phyloP scores from a whole-genome alignment of 37 sponge, comb jelly and placozoan genomes.

The Crambe crambe region DNA sequence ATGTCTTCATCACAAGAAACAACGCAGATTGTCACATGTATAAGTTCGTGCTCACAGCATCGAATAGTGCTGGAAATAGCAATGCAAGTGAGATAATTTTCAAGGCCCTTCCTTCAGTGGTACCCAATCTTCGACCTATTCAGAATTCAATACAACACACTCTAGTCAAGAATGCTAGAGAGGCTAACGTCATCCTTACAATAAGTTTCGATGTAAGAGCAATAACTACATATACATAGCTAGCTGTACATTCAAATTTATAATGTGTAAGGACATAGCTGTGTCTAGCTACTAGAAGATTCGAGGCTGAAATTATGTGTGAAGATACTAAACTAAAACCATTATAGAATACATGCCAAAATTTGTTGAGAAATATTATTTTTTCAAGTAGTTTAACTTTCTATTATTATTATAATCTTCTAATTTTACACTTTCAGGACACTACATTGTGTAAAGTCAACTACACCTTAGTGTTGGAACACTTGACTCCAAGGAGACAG shows the following conservation, averaged over 20 bases:
- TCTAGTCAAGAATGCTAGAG: not conserved
- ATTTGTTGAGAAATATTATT: too few species aligned
- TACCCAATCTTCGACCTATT: not conserved
- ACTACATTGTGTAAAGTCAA: too few species aligned
- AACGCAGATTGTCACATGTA: not conserved
- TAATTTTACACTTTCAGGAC: too few species aligned
- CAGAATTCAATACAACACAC: not conserved
- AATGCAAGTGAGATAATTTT: not conserved
- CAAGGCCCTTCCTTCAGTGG: not conserved
- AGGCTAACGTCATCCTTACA: not conserved
- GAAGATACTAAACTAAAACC: too few species aligned
- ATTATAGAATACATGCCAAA: too few species aligned
- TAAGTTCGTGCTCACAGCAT: not conserved
- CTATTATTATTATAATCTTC: too few species aligned
- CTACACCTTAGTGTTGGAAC: too few species aligned
- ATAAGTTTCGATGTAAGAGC: not conserved
- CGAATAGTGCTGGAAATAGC: not conserved
- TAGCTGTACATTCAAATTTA: not conserved
- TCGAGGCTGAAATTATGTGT: too few species aligned
- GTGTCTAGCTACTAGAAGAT: not conserved
- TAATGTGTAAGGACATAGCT: not conserved
- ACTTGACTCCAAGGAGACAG: too few species aligned
- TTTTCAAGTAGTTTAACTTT: too few species aligned
- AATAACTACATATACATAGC: not conserved
- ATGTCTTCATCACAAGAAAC: not conserved